Evolutionary conservation across 2,797 vertebrate genomes (phyloP), one percentile per base, ranked within the genome.

Genomic region (Rhadinocentrus ornatus): DNA sequence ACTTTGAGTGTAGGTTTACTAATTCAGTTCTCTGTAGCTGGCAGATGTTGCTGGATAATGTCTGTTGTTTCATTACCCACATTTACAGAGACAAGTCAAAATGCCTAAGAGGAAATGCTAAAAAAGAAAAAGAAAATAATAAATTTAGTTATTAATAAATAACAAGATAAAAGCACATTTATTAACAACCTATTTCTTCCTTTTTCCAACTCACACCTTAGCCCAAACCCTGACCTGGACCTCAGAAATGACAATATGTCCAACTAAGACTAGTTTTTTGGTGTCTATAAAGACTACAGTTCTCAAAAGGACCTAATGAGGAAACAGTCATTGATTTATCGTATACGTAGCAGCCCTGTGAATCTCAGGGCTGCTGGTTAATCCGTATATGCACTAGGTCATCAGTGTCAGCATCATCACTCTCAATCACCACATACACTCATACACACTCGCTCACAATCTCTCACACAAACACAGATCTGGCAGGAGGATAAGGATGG

Each of bases 401-500:
- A 84, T 80, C 80, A 79, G 44, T 67, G 62, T 86, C 75, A 74
- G 26, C 39, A 64, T 32, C 73, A 78, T 85, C 69, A 65, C 69
- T 82, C 67, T 81, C 74, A 80, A 82, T 84, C 66, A 82, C 55
- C 50, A 65, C 53, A 59, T 65, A 73, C 32, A 34, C 34, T 64
- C 58, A 39, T 32, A 60, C 41, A 71, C 27, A 48, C 24, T 64
- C 64, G 58, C 72, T 60, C 77, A 55, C 50, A 75, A 48, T 65
- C 66, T 48, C 60, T 41, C 39, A 75, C 67, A 73, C 56, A 71
- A 61, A 62, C 48, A 62, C 52, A 76, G 34, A 52, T 66, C 58
- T 74, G 75, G 73, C 64, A 46, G n/a, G 63, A 46, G 69, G 77
- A 90, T 88, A 69, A 91, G 73, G 85, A 92, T 79, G 44, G 71